A percentile compares a stretch with the other conserved stretches of the same genome.
phyloP scores from a whole-genome alignment of 2,113 vertebrate species.

The Pseudolaguvia tuberculata region DNA sequence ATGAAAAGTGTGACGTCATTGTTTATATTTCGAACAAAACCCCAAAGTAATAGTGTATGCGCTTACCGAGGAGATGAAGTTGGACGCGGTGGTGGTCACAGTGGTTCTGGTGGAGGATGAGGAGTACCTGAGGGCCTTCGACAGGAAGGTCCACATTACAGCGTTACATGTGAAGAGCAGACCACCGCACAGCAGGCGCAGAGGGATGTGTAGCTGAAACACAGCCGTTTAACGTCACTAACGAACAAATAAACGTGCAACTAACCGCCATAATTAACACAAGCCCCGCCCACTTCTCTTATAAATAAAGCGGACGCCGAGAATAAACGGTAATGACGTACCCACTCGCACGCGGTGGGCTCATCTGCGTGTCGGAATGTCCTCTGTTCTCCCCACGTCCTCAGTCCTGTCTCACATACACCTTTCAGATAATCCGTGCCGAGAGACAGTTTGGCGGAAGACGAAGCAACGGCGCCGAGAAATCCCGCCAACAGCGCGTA shows the following conservation, averaged over 20 bases:
- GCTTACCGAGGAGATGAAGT: constrained; percentile 89
- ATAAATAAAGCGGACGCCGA: neutral
- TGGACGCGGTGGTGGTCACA: constrained; percentile 85
- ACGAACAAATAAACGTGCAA: no score
- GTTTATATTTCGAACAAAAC: no score
- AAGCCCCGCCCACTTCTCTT: constrained; percentile 1
- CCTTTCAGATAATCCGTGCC: constrained; percentile 70
- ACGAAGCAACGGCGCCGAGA: constrained; percentile 78
- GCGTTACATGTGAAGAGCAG: constrained; percentile 79
- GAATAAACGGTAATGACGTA: no score
- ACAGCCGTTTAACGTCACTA: neutral
- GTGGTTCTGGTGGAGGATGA: constrained; percentile 83
- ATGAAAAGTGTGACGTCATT: no score
- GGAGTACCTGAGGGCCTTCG: constrained; percentile 85
- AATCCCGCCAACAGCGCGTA: constrained; percentile 76
- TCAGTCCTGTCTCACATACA: constrained; percentile 68
- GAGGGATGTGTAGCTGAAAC: constrained; percentile 71
- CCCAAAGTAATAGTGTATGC: no score
- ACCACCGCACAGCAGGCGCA: constrained; percentile 68
- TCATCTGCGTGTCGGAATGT: constrained; percentile 64
- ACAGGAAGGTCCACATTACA: constrained; percentile 91
- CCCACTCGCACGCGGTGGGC: constrained; percentile 72
- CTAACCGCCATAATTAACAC: neutral
- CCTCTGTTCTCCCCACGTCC: constrained; percentile 70
- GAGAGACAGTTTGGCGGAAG: constrained; percentile 82